Evolutionary conservation across 2,797 vertebrate genomes (phyloP).

Genomic region (Mormyrops boulengeri): DNA sequence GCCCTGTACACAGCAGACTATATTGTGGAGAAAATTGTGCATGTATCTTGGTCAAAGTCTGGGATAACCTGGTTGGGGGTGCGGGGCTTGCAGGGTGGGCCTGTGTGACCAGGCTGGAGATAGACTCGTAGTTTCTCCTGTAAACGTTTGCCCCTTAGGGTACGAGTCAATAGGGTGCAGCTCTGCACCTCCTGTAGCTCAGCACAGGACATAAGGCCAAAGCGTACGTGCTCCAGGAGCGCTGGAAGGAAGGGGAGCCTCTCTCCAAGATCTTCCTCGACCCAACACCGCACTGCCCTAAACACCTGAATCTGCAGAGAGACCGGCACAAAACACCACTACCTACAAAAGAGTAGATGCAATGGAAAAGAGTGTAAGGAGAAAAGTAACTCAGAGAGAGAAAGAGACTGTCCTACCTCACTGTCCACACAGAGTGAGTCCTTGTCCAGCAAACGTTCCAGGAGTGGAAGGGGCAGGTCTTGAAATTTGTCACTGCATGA

Average conservation of each 20-base stretch:
- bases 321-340: background rate
- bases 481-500: conserved; percentile 51
- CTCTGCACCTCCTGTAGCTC: conserved; percentile 57
- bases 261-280: conserved; percentile 47
- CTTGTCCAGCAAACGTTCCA: conserved; percentile 56
- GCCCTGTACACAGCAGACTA: background rate
- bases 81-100: conserved; percentile 41
- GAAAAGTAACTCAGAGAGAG: background rate
- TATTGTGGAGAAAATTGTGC: background rate
- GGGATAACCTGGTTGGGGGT: conserved; percentile 49
- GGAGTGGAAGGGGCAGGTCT: conserved; percentile 49
- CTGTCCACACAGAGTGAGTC: conserved; percentile 57
- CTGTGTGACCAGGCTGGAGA: conserved; percentile 8
- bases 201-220: conserved; percentile 59
- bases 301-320: conserved; percentile 52
- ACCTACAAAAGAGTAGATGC: background rate
- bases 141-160: conserved; percentile 5
- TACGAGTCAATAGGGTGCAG: conserved; percentile 31
- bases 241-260: conserved; percentile 46
- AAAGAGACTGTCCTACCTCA: conserved; percentile 36
- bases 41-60: background rate
- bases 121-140: conserved; percentile 11
- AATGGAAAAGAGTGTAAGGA: background rate
- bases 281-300: conserved; percentile 54
- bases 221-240: conserved; percentile 55